Conservation (phyloP, 2,113 vertebrate genomes). For the Gadus chalcogrammus region DNA sequence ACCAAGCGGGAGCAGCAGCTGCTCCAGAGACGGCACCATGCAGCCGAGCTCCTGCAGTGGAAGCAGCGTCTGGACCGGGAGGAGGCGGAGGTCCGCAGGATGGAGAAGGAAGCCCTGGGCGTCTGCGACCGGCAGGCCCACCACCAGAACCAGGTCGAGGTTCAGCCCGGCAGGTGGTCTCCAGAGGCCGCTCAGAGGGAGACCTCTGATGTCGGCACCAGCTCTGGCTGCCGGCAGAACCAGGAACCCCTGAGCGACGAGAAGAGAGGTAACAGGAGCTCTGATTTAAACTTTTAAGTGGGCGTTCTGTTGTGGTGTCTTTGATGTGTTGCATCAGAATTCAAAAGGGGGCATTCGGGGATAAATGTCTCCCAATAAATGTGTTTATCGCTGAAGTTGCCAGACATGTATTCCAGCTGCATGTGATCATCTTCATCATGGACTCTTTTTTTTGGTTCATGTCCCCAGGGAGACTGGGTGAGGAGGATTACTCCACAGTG, state of each 20-base stretch:
- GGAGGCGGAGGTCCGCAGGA: conserved; percentile 84
- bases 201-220: conserved; percentile 29
- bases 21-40: conserved; percentile 88
- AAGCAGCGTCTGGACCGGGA: conserved; percentile 88
- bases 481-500: conserved; percentile 69
- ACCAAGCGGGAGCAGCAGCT: conserved; percentile 95
- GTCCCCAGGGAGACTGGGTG: conserved; percentile 62
- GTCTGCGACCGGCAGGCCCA: conserved; percentile 81
- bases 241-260: conserved; percentile 38
- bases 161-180: not conserved
- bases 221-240: conserved; percentile 28
- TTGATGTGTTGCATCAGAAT: no score
- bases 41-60: conserved; percentile 90
- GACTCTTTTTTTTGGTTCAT: not conserved
- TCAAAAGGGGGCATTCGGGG: no score
- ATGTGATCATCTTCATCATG: conserved; percentile 8
- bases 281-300: no score
- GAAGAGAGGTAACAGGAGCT: conserved; percentile 54
- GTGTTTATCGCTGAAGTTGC: not conserved
- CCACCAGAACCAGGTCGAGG: conserved; percentile 7
- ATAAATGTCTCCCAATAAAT: not conserved
- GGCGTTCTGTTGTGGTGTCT: no score
- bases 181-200: conserved; percentile 31
- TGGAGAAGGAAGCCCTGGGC: conserved; percentile 90
- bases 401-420: not conserved